Conservation (phyloP, 1,140 invertebrate genomes). For the Bicyclus anynana region DNA sequence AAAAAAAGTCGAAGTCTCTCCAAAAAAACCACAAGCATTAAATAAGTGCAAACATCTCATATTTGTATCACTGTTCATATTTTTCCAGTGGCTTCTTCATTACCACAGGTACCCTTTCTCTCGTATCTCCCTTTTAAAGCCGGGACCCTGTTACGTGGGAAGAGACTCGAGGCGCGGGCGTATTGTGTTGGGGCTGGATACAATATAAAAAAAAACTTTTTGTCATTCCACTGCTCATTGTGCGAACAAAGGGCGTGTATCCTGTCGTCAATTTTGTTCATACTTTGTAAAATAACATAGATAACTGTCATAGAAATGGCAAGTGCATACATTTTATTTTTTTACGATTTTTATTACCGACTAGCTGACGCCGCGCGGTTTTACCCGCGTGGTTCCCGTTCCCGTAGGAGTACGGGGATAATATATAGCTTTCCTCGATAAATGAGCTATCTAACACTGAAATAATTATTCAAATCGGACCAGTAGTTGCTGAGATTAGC, state of each 20-base stretch:
- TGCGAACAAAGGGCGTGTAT: slow-evolving; percentile 54
- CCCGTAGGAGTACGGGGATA: no score
- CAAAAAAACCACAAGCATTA: not conserved
- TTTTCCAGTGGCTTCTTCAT: slow-evolving; percentile 17
- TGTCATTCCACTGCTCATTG: slow-evolving; percentile 61
- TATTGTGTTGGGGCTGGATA: slow-evolving; percentile 52
- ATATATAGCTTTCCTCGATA: no score
- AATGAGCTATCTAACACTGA: no score
- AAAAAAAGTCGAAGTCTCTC: no score
- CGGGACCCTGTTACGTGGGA: slow-evolving; percentile 43
- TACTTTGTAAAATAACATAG: slow-evolving; percentile 1
- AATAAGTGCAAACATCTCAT: not conserved
- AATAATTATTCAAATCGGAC: no score
- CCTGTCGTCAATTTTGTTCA: slow-evolving; percentile 39
- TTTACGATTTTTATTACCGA: no score
- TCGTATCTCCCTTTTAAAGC: slow-evolving; percentile 22
- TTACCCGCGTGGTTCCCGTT: no score
- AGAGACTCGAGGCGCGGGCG: slow-evolving; percentile 50
- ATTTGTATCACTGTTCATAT: slow-evolving; percentile 3
- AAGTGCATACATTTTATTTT: not conserved
- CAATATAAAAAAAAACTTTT: slow-evolving; percentile 54
- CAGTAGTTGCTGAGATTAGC: no score
- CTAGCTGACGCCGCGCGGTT: no score
- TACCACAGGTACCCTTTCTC: slow-evolving; percentile 23
- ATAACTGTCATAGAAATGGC: not conserved